These are phyloP conservation scores for Melanostoma scalare DNA, from an alignment of 2,888 invertebrate genomes.

Conservation along the genomic window DNA sequence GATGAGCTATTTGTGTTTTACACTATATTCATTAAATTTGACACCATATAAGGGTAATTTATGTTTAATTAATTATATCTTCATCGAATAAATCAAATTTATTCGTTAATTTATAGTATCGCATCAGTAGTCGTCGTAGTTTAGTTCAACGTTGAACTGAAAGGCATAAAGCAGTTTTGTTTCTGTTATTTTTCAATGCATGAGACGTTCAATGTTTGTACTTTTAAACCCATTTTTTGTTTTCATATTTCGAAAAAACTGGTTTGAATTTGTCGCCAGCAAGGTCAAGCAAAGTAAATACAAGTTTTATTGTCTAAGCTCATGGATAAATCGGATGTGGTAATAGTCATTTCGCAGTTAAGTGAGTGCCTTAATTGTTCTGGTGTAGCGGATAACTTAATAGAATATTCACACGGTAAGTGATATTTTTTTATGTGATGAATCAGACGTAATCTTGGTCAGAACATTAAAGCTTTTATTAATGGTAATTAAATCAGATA, in stretches of 20 bases:
- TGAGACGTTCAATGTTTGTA: neutral
- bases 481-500: slow-evolving; percentile 14
- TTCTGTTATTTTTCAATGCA: slow-evolving; percentile 5
- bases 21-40: slow-evolving; percentile 28
- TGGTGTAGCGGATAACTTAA: neutral
- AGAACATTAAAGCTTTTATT: slow-evolving; percentile 18
- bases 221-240: neutral
- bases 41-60: slow-evolving; percentile 61
- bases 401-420: neutral
- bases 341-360: neutral
- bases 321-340: neutral
- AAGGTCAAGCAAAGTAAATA: neutral
- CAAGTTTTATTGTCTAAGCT: neutral
- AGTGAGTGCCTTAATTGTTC: neutral
- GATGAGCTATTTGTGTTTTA: slow-evolving; percentile 60
- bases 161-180: slow-evolving; percentile 34
- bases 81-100: slow-evolving; percentile 22
- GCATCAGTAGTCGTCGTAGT: slow-evolving; percentile 16
- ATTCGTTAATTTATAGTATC: slow-evolving; percentile 12
- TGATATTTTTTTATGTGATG: neutral
- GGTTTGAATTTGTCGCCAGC: neutral
- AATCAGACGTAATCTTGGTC: slow-evolving; percentile 13
- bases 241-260: neutral
- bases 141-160: slow-evolving; percentile 16
- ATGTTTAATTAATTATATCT: slow-evolving; percentile 64